Evolutionary conservation across 1,140 invertebrate genomes (phyloP).

Genomic region (Drosophila arawakana): DNA sequence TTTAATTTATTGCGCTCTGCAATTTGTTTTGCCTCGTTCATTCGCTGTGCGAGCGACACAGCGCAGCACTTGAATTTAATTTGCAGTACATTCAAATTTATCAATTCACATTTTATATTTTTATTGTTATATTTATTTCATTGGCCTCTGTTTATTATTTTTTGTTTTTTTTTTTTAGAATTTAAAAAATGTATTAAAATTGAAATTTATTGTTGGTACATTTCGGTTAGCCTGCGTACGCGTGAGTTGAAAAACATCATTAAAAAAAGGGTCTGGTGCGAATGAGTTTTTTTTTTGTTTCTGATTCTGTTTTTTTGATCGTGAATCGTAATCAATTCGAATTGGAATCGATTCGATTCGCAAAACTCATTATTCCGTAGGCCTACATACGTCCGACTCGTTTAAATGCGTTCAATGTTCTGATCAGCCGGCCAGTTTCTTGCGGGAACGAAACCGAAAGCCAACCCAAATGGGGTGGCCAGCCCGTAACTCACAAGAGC

Average conservation of each 20-base stretch:
- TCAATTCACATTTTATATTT: slow-evolving; percentile 70
- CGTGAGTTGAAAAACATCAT: slow-evolving; percentile 63
- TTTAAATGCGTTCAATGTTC: slow-evolving; percentile 77
- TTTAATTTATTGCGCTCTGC: slow-evolving; percentile 82
- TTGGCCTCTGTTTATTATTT: neutral
- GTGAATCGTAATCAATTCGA: slow-evolving; percentile 23
- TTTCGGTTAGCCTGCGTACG: slow-evolving; percentile 25
- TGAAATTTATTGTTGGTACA: slow-evolving; percentile 8
- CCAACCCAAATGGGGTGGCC: slow-evolving; percentile 46
- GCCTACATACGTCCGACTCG: slow-evolving; percentile 76
- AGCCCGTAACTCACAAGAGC: slow-evolving; percentile 10
- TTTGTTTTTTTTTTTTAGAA: slow-evolving; percentile 32
- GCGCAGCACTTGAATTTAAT: slow-evolving; percentile 79
- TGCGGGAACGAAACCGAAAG: slow-evolving; percentile 69
- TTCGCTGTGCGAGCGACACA: slow-evolving; percentile 60
- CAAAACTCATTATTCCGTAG: slow-evolving; percentile 45
- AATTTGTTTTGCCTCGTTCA: slow-evolving; percentile 65
- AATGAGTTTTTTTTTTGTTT: neutral
- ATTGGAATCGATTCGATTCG: slow-evolving; percentile 20
- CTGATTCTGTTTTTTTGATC: slow-evolving; percentile 5
- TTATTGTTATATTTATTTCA: slow-evolving; percentile 11
- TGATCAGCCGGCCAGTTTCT: slow-evolving; percentile 69
- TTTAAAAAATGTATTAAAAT: slow-evolving; percentile 25
- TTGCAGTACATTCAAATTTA: slow-evolving; percentile 76
- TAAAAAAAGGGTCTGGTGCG: slow-evolving; percentile 46